Evolutionary conservation across 2,113 vertebrate genomes (phyloP).

Genomic region (Forbesichthys agassizii): DNA sequence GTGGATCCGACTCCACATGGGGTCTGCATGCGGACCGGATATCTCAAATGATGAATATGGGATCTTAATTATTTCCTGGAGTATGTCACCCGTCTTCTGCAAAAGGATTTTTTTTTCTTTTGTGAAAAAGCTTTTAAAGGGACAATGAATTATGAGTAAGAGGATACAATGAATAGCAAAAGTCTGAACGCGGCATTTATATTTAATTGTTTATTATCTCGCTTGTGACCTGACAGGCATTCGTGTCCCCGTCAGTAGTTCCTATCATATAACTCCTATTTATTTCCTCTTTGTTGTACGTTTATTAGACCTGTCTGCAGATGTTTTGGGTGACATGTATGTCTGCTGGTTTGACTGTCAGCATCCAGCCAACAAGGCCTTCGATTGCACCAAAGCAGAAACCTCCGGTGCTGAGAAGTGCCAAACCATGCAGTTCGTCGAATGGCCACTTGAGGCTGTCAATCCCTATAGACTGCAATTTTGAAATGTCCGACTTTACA

Average conservation of each 20-base stretch:
- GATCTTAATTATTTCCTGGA: constrained; percentile 48
- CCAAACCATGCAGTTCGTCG: no score
- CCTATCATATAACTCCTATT: not conserved
- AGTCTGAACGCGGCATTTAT: constrained; percentile 2
- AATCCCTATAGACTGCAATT: no score
- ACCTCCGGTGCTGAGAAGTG: no score
- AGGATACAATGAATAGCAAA: constrained; percentile 4
- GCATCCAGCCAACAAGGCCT: no score
- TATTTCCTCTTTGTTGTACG: not conserved
- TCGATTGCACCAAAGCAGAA: no score
- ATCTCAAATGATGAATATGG: constrained; percentile 36
- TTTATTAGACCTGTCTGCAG: constrained; percentile 8
- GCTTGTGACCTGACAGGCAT: not conserved
- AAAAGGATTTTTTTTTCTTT: constrained; percentile 21
- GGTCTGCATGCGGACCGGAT: constrained; percentile 8
- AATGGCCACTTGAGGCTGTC: no score
- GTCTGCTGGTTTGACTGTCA: constrained; percentile 24
- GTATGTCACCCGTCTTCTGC: constrained; percentile 35
- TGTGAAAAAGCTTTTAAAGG: constrained; percentile 4
- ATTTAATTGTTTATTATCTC: constrained; percentile 5
- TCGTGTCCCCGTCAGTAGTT: not conserved
- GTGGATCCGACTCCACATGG: constrained; percentile 28
- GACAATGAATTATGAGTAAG: constrained; percentile 1
- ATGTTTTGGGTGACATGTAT: constrained; percentile 38
- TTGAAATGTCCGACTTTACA: no score